Evolutionary conservation across 2,113 vertebrate genomes (phyloP), one percentile per base, ranked within the genome.

Genomic region (Sylvietta virens): DNA sequence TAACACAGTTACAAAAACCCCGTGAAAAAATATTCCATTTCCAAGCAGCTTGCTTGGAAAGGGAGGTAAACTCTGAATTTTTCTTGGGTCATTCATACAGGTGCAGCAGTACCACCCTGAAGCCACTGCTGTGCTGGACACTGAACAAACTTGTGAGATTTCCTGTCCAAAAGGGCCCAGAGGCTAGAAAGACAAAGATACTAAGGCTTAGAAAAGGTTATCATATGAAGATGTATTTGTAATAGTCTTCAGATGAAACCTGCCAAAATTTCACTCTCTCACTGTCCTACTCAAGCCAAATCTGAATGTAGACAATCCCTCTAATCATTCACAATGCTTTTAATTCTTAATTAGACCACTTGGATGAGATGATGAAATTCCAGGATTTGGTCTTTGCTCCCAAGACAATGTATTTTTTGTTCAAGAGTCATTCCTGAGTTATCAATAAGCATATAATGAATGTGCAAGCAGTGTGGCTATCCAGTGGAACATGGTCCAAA

Each of bases 91-190:
- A 15, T 8, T 56, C 64, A 40, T 12, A 13, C 27, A 90, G 88
- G 72, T 94, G 51, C 86, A 94, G 86, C 72, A 95, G 86, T 93
- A 96, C 90, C 85, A 86, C 88, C 94, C 79, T 77, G 94, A 96
- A 85, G 94, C 58, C 45, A 57, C 48, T 81, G 42, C 42, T 30
- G 0, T 54, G 47, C 50, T 88, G 81, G 78, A 50, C 39, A 33
- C 44, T 45, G 47, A 64, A 50, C 44, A 26, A 22, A 54, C 14
- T 17, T 21, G 15, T 58, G 30, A 33, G 31, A n/a, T 4, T 39
- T 72, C 22, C 37, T 56, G 9, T 57, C 66, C 26, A 40, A 69
- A 90, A 70, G 6, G 26, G 23, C 58, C 90, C 61, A 61, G 69
- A 64, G 37, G 24, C 18, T 80, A 67, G 20, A 69, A 91, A 21